Conservation (phyloP, 2,888 invertebrate species). For the Athetis lepigone region DNA sequence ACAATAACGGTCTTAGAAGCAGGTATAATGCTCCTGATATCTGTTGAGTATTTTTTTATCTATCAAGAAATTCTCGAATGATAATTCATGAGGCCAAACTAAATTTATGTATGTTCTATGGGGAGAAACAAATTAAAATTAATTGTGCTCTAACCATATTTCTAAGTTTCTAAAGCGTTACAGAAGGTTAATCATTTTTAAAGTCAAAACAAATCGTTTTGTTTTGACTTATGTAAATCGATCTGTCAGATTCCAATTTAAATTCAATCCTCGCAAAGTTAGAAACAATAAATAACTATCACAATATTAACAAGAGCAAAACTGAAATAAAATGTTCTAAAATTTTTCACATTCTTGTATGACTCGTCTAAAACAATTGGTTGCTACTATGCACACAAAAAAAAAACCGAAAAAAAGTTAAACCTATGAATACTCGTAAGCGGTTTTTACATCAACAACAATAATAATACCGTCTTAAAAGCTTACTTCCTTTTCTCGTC, state of each 20-base stretch:
- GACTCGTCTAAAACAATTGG: slow-evolving; percentile 15
- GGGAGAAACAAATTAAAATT: neutral
- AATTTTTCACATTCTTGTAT: slow-evolving; percentile 24
- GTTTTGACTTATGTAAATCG: slow-evolving; percentile 2
- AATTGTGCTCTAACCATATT: neutral
- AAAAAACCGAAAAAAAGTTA: slow-evolving; percentile 3
- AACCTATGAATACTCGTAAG: slow-evolving; percentile 16
- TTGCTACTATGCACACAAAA: neutral
- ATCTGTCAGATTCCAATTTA: slow-evolving; percentile 7
- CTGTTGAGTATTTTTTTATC: too few relatives aligned
- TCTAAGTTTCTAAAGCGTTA: slow-evolving; percentile 1
- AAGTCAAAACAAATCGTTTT: neutral
- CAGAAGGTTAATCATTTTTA: neutral
- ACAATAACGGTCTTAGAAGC: neutral
- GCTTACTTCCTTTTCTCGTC: slow-evolving; percentile 44
- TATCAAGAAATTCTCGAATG: too few relatives aligned
- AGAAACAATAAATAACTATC: slow-evolving; percentile 17
- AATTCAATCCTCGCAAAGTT: slow-evolving; percentile 8
- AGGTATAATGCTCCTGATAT: neutral
- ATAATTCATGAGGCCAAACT: too few relatives aligned
- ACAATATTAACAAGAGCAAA: slow-evolving; percentile 11
- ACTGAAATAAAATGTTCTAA: slow-evolving; percentile 3
- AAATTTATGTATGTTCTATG: too few relatives aligned
- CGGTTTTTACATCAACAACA: slow-evolving; percentile 43
- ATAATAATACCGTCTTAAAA: slow-evolving; percentile 55